Evolutionary conservation across 2,888 invertebrate species (phyloP), one percentile per base, ranked within the genome.

Genomic region (Leptinotarsa rubiginosa): DNA sequence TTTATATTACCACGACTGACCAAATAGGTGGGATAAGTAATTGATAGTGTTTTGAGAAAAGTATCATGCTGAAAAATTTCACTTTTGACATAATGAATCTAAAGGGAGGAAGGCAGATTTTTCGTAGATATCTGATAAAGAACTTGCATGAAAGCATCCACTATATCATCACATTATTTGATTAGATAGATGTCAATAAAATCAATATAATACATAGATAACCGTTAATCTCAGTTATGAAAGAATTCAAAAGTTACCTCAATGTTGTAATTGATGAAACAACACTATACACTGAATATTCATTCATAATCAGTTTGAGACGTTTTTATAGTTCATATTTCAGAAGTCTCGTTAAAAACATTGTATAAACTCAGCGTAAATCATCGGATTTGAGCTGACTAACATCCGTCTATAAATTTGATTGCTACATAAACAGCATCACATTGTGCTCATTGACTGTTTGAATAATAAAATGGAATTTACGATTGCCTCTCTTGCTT

Each of bases 371-470:
- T 16, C 22, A 10, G 13, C 47, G 20, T 59, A 69, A 69, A 69
- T 69, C 54, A 69, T 52, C 13, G 31, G 47, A 54, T 69, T 56
- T 20, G 20, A 15, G 69, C 56, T 47, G 18, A 56, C 69, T 56
- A 41, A 69, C 52, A 69, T 47, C 20, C 56, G 56, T 56, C 56
- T 47, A 56, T 69, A 69, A 56, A 69, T 69, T 56, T 56, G 54
- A 69, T 25, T 56, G 20, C 47, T 47, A 20, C 56, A 54, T 47
- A 56, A 69, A 69, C 69, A 56, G 18, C 47, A 41, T 56, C 69
- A 67, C 50, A 56, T 69, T 69, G 54, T 56, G 47, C 18, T 62
- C 25, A 62, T 41, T 16, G 62, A 41, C 62, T 62, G 62, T 62
- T 62, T n/a, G 62, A 62, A 41, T 41, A 25, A 62, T 62, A 62